Conservation (phyloP, 2,113 vertebrate genomes). For the Meles meles region DNA sequence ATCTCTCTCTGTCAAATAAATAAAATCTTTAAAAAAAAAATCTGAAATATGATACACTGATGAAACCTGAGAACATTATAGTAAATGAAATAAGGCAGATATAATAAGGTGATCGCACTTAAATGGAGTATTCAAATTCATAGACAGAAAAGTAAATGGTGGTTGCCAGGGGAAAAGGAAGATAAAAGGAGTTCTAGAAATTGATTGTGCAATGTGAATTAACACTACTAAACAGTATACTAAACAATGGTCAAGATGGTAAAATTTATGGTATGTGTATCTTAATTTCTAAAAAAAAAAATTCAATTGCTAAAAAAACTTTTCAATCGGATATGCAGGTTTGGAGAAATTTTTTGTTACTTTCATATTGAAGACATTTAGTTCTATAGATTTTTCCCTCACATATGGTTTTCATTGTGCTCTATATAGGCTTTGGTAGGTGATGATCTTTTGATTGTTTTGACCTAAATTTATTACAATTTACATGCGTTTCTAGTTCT, state of each 20-base stretch:
- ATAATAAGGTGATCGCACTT: background rate
- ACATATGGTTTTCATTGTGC: background rate
- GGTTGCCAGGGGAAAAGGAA: background rate
- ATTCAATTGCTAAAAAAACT: background rate
- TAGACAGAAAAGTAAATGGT: background rate
- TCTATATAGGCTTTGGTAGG: background rate
- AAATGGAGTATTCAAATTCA: background rate
- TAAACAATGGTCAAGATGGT: background rate
- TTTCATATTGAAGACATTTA: background rate
- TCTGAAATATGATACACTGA: background rate
- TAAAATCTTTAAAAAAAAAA: background rate
- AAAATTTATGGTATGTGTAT: background rate
- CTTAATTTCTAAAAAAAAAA: background rate
- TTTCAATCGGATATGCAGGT: background rate
- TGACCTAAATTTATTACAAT: background rate
- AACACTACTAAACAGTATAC: background rate
- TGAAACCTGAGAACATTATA: background rate
- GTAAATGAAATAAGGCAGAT: background rate
- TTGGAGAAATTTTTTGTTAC: background rate
- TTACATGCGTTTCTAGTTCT: background rate
- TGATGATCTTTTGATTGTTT: background rate
- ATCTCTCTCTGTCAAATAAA: no score
- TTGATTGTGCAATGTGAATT: background rate
- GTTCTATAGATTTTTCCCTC: background rate
- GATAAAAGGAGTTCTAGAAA: background rate